Conservation (phyloP, 1,140 invertebrate genomes). For the Andrena cerasifolii region DNA sequence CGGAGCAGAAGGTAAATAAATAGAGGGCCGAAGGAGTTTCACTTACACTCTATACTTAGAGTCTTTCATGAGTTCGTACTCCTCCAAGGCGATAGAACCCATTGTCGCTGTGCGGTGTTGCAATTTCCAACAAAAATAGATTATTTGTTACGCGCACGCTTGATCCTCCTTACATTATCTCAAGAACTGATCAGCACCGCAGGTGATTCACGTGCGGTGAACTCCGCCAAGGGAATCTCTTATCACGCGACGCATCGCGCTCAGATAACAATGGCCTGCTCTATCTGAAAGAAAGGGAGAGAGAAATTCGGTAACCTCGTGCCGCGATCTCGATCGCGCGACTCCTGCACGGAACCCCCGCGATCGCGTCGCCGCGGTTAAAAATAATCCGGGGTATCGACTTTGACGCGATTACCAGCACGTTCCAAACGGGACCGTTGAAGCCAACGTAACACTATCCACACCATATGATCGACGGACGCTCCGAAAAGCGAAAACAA, state of each 20-base stretch:
- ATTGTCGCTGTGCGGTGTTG: constrained; percentile 64
- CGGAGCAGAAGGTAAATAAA: neutral
- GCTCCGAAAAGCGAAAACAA: too few relatives aligned
- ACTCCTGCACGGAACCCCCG: neutral
- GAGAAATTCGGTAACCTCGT: constrained; percentile 3
- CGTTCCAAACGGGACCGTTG: neutral
- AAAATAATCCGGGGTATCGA: constrained; percentile 18
- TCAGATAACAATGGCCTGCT: constrained; percentile 37
- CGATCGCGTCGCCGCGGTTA: neutral
- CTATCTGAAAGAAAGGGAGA: constrained; percentile 32
- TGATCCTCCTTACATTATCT: constrained; percentile 46
- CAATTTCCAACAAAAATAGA: constrained; percentile 39
- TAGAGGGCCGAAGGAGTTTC: constrained; percentile 1
- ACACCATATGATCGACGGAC: constrained; percentile 11
- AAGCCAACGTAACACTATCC: neutral
- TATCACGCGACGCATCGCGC: constrained; percentile 38
- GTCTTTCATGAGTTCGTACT: constrained; percentile 89
- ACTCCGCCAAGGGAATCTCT: neutral
- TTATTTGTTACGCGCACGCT: constrained; percentile 12
- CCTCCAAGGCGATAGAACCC: constrained; percentile 84
- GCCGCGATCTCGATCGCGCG: neutral
- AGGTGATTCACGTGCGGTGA: constrained; percentile 37
- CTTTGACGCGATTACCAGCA: neutral
- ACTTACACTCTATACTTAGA: constrained; percentile 89
- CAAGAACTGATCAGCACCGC: constrained; percentile 19